Conservation (phyloP, 2,113 vertebrate species). For the Martes martes region DNA sequence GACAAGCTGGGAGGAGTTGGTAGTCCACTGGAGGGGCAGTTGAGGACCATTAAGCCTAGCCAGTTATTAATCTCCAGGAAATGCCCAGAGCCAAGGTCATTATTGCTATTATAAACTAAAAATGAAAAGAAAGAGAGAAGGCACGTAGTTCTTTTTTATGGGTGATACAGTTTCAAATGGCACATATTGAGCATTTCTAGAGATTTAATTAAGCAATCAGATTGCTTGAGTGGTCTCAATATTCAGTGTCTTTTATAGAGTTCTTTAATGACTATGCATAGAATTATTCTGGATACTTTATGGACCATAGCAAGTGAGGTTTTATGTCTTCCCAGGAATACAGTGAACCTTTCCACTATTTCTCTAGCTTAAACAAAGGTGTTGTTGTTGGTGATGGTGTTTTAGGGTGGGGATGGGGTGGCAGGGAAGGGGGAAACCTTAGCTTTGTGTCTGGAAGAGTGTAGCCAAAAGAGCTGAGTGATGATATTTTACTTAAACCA, state of each 20-base stretch:
- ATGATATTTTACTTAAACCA: neutral
- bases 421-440: neutral
- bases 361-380: constrained; percentile 35
- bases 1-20: constrained; percentile 57
- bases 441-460: neutral
- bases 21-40: neutral
- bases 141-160: constrained; percentile 52
- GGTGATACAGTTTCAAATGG: constrained; percentile 71
- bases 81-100: constrained; percentile 58
- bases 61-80: constrained; percentile 66
- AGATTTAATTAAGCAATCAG: constrained; percentile 78
- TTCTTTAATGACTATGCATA: constrained; percentile 71
- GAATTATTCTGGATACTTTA: constrained; percentile 78
- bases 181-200: constrained; percentile 73
- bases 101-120: constrained; percentile 67
- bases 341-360: neutral
- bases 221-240: constrained; percentile 75
- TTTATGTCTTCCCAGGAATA: constrained; percentile 59
- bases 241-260: constrained; percentile 76
- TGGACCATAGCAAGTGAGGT: constrained; percentile 69
- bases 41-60: constrained; percentile 41
- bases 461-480: neutral
- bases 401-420: neutral
- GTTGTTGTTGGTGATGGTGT: neutral
- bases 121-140: constrained; percentile 45